phyloP scores from a whole-genome alignment of 2,888 invertebrate genomes.

The Morpho deidamia region DNA sequence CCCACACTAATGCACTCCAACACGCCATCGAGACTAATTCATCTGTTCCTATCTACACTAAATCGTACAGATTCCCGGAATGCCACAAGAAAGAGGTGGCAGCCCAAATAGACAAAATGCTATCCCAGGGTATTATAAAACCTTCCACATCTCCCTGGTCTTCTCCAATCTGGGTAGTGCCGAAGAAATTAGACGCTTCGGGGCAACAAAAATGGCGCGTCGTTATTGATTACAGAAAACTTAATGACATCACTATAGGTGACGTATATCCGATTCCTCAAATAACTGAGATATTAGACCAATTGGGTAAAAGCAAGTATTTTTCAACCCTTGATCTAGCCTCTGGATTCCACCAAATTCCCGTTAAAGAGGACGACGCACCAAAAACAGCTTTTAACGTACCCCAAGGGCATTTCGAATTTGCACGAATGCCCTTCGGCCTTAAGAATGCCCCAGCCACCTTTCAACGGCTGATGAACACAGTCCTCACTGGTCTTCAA shows the following conservation, averaged over 20 bases:
- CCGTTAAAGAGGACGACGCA: not conserved
- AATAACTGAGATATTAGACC: conserved; percentile 48
- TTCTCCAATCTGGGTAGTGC: conserved; percentile 26
- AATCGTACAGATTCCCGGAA: conserved; percentile 36
- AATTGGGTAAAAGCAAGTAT: too few species aligned
- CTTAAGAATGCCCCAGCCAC: conserved; percentile 33
- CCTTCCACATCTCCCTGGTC: conserved; percentile 22
- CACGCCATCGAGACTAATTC: not conserved
- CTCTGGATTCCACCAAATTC: conserved; percentile 45
- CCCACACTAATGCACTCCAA: conserved; percentile 9
- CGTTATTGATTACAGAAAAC: conserved; percentile 37
- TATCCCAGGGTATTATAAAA: not conserved
- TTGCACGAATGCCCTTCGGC: too few species aligned
- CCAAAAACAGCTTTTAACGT: not conserved
- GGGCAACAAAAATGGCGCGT: too few species aligned
- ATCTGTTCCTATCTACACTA: conserved; percentile 10
- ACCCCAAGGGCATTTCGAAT: not conserved
- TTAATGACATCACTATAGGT: conserved; percentile 25
- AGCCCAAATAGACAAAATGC: conserved; percentile 18
- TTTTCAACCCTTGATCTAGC: conserved; percentile 38
- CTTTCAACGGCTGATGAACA: conserved; percentile 37
- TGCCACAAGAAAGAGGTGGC: too few species aligned
- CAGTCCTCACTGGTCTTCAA: conserved; percentile 24
- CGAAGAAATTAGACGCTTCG: too few species aligned
- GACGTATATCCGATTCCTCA: conserved; percentile 42